Percentiles rank a stretch among this genome's conserved stretches.
phyloP scores from a whole-genome alignment of 2,888 invertebrate species.

The Xestia ashworthii region DNA sequence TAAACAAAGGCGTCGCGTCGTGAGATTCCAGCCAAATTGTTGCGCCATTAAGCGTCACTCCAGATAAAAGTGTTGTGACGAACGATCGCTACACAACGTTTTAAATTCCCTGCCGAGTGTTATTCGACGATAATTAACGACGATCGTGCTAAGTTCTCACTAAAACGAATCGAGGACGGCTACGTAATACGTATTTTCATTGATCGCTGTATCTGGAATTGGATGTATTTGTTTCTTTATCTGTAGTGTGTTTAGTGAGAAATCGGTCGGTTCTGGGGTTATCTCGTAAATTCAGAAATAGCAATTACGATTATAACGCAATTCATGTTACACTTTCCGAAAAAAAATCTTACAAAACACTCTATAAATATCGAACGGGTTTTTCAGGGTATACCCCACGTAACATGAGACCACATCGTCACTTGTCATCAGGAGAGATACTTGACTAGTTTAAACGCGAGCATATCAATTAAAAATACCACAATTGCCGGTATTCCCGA shows the following conservation, averaged over 20 bases:
- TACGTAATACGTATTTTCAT: slow-evolving; percentile 19
- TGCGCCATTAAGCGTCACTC: slow-evolving; percentile 68
- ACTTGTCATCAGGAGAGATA: not conserved
- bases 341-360: not conserved
- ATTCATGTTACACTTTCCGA: not conserved
- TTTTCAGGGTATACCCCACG: not conserved
- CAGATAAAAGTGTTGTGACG: slow-evolving; percentile 63
- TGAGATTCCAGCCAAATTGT: slow-evolving; percentile 67
- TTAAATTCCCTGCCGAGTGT: slow-evolving; percentile 57
- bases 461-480: not conserved
- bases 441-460: not conserved
- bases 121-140: slow-evolving; percentile 63
- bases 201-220: slow-evolving; percentile 15
- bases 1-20: slow-evolving; percentile 74
- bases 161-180: slow-evolving; percentile 26
- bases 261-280: not conserved
- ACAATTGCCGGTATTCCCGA: not conserved
- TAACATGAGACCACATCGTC: not conserved
- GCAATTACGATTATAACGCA: not conserved
- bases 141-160: slow-evolving; percentile 50
- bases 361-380: not conserved
- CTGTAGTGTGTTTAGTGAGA: not conserved
- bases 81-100: slow-evolving; percentile 48
- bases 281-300: slow-evolving; percentile 4
- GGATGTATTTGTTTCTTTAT: slow-evolving; percentile 22